A percentile compares a stretch with the other conserved stretches of the same genome.
These are phyloP conservation scores for Phymatocera aterrima DNA, from an alignment of 2,888 invertebrate genomes.

Conservation along the genomic window DNA sequence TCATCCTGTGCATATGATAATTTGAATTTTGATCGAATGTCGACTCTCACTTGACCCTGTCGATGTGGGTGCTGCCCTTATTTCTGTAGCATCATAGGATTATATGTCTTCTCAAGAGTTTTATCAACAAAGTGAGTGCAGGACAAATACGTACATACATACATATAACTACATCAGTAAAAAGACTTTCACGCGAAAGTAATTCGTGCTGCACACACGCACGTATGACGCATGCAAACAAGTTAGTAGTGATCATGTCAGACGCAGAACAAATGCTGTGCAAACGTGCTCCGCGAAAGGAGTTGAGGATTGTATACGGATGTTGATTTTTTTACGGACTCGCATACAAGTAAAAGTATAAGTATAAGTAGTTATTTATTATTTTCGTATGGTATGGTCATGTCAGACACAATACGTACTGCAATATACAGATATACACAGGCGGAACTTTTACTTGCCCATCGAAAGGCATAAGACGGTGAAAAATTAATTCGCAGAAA, in stretches of 20 bases:
- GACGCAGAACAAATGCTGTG: not conserved
- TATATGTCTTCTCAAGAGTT: not conserved
- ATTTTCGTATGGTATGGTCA: too few relatives aligned
- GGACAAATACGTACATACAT: not conserved
- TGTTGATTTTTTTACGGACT: not conserved
- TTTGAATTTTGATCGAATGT: slow-evolving; percentile 10
- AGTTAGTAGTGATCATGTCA: not conserved
- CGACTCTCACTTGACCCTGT: not conserved
- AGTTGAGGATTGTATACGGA: not conserved
- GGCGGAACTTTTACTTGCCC: slow-evolving; percentile 16
- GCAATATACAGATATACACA: not conserved
- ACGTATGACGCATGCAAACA: not conserved
- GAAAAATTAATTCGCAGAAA: slow-evolving; percentile 28
- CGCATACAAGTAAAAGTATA: not conserved
- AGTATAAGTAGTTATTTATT: not conserved
- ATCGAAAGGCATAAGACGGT: slow-evolving; percentile 21
- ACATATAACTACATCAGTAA: slow-evolving; percentile 29
- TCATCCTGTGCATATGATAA: too few relatives aligned
- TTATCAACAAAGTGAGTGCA: not conserved
- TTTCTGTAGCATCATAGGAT: slow-evolving; percentile 6
- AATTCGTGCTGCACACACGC: slow-evolving; percentile 24
- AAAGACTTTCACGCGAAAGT: slow-evolving; percentile 56
- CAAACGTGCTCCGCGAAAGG: not conserved
- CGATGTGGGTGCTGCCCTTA: not conserved
- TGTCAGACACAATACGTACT: not conserved